Percentiles rank a stretch among this genome's conserved stretches.
phyloP scores from a whole-genome alignment of 2,888 invertebrate genomes.

The Rugalucina vietnamica region DNA sequence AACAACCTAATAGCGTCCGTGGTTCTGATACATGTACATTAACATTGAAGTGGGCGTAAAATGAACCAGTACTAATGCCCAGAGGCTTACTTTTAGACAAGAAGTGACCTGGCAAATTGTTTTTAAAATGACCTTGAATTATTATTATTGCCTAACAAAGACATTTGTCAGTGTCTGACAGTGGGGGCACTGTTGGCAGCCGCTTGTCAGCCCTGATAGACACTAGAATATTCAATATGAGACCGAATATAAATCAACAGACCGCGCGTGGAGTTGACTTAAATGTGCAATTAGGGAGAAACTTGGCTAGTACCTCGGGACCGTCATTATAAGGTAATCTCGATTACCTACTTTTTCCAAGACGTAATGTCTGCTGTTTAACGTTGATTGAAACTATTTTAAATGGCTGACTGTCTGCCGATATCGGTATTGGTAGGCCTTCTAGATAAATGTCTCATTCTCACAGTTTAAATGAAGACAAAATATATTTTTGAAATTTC shows the following conservation, averaged over 20 bases:
- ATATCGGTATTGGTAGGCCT: too few relatives aligned
- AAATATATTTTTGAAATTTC: too few relatives aligned
- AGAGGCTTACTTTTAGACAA: too few relatives aligned
- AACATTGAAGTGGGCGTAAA: too few relatives aligned
- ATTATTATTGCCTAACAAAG: neutral
- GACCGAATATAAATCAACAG: constrained; percentile 30
- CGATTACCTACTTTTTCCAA: neutral
- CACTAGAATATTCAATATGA: neutral
- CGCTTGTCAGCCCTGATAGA: neutral
- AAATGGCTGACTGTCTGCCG: too few relatives aligned
- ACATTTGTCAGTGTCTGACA: neutral
- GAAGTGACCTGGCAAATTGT: too few relatives aligned
- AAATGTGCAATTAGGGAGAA: constrained; percentile 47
- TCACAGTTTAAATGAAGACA: too few relatives aligned
- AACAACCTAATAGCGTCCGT: too few relatives aligned
- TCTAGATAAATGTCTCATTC: too few relatives aligned
- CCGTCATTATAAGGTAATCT: neutral
- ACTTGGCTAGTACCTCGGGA: neutral
- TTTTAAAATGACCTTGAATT: neutral
- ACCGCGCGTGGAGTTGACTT: constrained; percentile 43
- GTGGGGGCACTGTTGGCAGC: neutral
- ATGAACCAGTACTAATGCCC: too few relatives aligned
- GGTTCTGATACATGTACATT: too few relatives aligned
- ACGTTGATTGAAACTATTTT: too few relatives aligned
- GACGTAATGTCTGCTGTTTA: neutral